Base-by-base conservation (phyloP, 2,888 invertebrate genomes). In the Pandemis cinnamomeana region DNA sequence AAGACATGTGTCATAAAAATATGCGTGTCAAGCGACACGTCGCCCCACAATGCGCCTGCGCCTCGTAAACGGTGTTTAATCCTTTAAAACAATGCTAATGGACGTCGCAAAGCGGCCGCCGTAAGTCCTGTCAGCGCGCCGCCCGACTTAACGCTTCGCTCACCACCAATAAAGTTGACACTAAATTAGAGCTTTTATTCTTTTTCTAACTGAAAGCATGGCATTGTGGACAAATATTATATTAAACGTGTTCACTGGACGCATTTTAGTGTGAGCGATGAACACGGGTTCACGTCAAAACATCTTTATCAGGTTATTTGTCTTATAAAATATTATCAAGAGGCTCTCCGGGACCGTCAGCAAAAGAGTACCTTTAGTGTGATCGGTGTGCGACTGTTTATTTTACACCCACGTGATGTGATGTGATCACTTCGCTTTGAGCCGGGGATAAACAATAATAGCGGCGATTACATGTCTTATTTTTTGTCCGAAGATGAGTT, bases 241-340 rank as follows among this genome's bases (percentile, higher is more conserved):
- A 93, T 92, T 89, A 91, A 91, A 91, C 90, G 87, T 89, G 91
- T 91, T 90, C 93, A 92, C 82, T 92, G 92, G 88, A 89, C 90
- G 91, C 93, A 93, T 93, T 93, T 93, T 91, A 90, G 93, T 93
- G 91, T 93, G 92, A 93, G 92, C 93, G 92, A 92, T 92, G 93
- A 92, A 94, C 93, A 93, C 89, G 90, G 93, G 91, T 94, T 90
- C 93, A 92, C 91, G 94, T 94, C 94, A 94, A 92, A 94, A 94
- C 93, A 93, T 94, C 93, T 94, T 93, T 93, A 94, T 94, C 93
- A 90, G 91, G 93, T 93, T 94, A 93, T 93, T 94, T 94, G 94
- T 94, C 93, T 94, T 94, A 93, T 93, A 93, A 93, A 94, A 93
- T 93, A 93, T 93, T 93, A 93, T 94, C 93, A 89, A 93, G 93